phyloP scores from a whole-genome alignment of 2,797 vertebrate genomes.

The Peromyscus melanophrys region DNA sequence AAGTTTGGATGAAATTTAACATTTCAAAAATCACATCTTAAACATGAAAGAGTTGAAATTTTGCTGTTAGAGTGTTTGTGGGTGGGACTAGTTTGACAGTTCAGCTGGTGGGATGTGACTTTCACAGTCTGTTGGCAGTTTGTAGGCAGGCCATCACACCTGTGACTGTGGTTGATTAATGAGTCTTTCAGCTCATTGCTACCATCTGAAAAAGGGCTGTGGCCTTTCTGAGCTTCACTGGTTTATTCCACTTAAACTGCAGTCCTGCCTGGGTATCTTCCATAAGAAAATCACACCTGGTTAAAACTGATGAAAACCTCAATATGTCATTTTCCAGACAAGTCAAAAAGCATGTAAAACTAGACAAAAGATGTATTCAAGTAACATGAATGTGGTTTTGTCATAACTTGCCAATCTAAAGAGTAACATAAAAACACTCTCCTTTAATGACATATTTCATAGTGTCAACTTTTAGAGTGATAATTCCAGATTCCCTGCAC shows the following conservation, averaged over 20 bases:
- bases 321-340: slow-evolving; percentile 95
- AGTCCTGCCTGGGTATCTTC: slow-evolving; percentile 92
- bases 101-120: slow-evolving; percentile 97
- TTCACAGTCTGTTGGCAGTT: slow-evolving; percentile 99
- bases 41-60: slow-evolving; percentile 73
- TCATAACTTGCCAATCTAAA: slow-evolving; percentile 95
- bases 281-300: slow-evolving; percentile 92
- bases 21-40: slow-evolving; percentile 47
- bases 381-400: slow-evolving; percentile 93
- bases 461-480: slow-evolving; percentile 92
- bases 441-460: slow-evolving; percentile 93
- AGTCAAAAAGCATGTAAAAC: slow-evolving; percentile 94
- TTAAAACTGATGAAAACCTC: slow-evolving; percentile 96
- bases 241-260: slow-evolving; percentile 94
- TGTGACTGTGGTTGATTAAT: slow-evolving; percentile 98
- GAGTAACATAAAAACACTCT: slow-evolving; percentile 91
- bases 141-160: slow-evolving; percentile 98
- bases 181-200: slow-evolving; percentile 96
- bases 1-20: slow-evolving; percentile 14
- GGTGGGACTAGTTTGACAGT: slow-evolving; percentile 92
- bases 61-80: slow-evolving; percentile 86
- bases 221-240: slow-evolving; percentile 96
- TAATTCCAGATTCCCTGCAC: slow-evolving; percentile 91
- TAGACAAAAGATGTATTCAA: slow-evolving; percentile 96
- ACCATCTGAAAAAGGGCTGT: slow-evolving; percentile 95